Percentiles rank a stretch among this genome's conserved stretches.
Conservation (phyloP, 2,113 vertebrate species). For the Chlamydotis undulata region DNA sequence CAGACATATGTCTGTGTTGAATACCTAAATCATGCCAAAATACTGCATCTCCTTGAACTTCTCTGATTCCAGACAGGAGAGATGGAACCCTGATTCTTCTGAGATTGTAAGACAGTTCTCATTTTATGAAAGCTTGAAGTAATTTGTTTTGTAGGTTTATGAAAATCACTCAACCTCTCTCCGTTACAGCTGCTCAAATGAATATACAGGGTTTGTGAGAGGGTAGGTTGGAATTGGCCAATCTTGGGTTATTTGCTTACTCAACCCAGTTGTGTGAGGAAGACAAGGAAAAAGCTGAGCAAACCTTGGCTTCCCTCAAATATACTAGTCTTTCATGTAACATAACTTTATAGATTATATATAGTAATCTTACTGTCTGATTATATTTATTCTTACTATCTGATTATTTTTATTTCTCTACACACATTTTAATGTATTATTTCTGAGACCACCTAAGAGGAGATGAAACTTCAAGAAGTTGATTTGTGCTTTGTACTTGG, state of each 20-base stretch:
- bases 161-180: not conserved
- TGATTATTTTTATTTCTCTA: not conserved
- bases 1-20: not conserved
- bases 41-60: not conserved
- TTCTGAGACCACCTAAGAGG: not conserved
- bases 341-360: not conserved
- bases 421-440: fast-evolving
- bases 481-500: not conserved
- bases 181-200: not conserved
- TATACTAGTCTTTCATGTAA: not conserved
- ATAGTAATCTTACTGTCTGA: too few species aligned
- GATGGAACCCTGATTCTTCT: not conserved
- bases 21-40: not conserved
- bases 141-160: not conserved
- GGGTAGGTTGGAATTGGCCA: not conserved
- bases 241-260: not conserved
- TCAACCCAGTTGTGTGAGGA: not conserved
- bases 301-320: not conserved
- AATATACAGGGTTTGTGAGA: not conserved
- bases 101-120: not conserved
- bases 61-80: not conserved
- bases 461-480: not conserved
- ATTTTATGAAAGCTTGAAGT: not conserved
- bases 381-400: not conserved
- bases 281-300: not conserved